These are phyloP conservation scores for Junco hyemalis DNA, from an alignment of 2,113 vertebrate genomes.

Conservation along the genomic window DNA sequence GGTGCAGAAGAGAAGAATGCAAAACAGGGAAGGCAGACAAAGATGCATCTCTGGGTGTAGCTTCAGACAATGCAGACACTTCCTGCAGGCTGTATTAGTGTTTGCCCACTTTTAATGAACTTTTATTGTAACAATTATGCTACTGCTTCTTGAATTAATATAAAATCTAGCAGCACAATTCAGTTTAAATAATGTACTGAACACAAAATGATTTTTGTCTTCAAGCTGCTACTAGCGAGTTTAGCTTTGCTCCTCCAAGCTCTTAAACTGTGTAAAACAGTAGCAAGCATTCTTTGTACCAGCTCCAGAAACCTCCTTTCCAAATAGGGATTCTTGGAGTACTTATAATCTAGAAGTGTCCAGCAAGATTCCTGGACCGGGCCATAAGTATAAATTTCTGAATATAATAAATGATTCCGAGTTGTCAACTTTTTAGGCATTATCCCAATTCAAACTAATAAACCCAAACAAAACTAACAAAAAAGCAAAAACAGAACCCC, in stretches of 20 bases:
- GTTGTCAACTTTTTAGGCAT: not conserved
- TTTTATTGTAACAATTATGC: not conserved
- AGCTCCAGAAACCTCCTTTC: not conserved
- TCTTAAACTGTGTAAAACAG: not conserved
- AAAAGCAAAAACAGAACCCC: not conserved
- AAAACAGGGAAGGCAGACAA: not conserved
- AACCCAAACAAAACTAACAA: not conserved
- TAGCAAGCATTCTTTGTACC: not conserved
- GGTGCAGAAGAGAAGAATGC: not conserved
- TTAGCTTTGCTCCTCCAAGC: not conserved
- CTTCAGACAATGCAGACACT: not conserved
- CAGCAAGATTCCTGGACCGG: not conserved
- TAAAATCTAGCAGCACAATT: not conserved
- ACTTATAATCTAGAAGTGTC: not conserved
- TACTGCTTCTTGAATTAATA: not conserved
- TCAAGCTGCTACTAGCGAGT: not conserved
- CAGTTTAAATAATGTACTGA: not conserved
- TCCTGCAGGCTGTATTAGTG: not conserved
- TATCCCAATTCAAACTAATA: not conserved
- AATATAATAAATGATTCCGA: not conserved
- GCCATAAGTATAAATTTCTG: not conserved
- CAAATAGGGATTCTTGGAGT: not conserved
- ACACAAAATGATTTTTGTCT: not conserved
- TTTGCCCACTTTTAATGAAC: not conserved
- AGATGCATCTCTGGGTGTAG: not conserved